These are phyloP conservation scores for Ichneumon xanthorius DNA, from an alignment of 2,888 invertebrate species.

Conservation along the genomic window DNA sequence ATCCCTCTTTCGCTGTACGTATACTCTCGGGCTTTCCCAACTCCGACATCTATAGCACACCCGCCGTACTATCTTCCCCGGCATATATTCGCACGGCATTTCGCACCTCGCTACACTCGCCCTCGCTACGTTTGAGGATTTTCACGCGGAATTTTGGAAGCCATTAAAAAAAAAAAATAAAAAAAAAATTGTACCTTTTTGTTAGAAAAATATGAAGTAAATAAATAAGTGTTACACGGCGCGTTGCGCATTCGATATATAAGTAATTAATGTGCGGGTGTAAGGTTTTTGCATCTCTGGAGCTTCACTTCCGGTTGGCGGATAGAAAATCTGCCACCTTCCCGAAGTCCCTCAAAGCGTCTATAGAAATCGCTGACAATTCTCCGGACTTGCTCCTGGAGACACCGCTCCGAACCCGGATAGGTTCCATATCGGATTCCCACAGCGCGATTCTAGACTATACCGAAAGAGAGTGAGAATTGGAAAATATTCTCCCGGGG, in stretches of 20 bases:
- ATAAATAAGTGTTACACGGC: background rate
- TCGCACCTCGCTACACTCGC: constrained; percentile 48
- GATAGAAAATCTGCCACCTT: constrained; percentile 1
- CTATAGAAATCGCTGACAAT: constrained; percentile 67
- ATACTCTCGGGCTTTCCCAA: constrained; percentile 39
- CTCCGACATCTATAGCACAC: constrained; percentile 2
- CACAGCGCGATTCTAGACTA: constrained; percentile 12
- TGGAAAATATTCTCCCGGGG: constrained; percentile 65
- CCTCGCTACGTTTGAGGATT: background rate
- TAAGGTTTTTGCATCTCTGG: background rate
- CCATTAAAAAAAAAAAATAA: background rate
- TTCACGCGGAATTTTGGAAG: background rate
- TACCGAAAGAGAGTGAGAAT: constrained; percentile 49
- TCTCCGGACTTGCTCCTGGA: constrained; percentile 36
- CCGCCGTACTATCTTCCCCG: constrained; percentile 4
- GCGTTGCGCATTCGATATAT: background rate
- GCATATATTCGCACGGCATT: constrained; percentile 48
- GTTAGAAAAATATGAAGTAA: background rate
- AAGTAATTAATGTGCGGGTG: background rate
- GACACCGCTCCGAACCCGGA: constrained; percentile 36
- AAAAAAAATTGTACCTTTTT: background rate
- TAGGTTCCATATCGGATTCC: constrained; percentile 64
- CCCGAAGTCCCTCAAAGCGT: constrained; percentile 43
- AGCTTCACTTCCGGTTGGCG: background rate
- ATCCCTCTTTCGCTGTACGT: constrained; percentile 39